Evolutionary conservation across 1,140 invertebrate species (phyloP), one percentile per base, ranked within the genome.

Genomic region (Saccostrea cuccullata): DNA sequence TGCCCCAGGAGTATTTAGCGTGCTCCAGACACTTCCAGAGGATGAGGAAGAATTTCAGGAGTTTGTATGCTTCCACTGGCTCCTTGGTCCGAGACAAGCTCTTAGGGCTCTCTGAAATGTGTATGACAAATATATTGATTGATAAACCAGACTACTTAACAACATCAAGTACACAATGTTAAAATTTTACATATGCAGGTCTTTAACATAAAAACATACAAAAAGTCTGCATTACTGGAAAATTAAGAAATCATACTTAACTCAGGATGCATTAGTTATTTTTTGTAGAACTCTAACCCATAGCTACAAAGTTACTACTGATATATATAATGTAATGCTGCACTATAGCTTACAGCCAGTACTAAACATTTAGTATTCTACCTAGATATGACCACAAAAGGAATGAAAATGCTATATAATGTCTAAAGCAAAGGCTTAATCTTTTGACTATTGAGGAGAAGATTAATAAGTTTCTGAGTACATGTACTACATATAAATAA

Each of bases 11-110:
- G 30, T 89, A 67, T 84, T 94, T 95, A 0, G 94, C 58, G 64
- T 93, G 90, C 88, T 95, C 94, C 26, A 95, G 86, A 85, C 94
- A 92, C 90, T 95, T 95, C 94, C 94, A 95, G 12, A 94, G 90
- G 60, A 94, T 84, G 36, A 95, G 90, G 91, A 94, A 95, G 67
- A 92, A 93, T 84, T 92, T 93, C n/a, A 95, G 91, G 47, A 94
- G 91, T 47, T 91, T 87, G 86, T 94, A 95, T 3, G 94, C 89
- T 70, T 94, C 93, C 55, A 95, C 89, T 47, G 94, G 93, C 87
- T 95, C 91, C 64, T 90, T 89, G 56, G 91, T 93, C 9, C 92
- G 88, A n/a, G 93, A 94, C 67, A 94, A 86, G 64, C 91, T 91
- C 23, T 86, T 58, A 12, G 56, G 58, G 12, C 9, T 20, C n/a